Evolutionary conservation across 2,888 invertebrate species (phyloP).

Genomic region (Pterobdella sp.): DNA sequence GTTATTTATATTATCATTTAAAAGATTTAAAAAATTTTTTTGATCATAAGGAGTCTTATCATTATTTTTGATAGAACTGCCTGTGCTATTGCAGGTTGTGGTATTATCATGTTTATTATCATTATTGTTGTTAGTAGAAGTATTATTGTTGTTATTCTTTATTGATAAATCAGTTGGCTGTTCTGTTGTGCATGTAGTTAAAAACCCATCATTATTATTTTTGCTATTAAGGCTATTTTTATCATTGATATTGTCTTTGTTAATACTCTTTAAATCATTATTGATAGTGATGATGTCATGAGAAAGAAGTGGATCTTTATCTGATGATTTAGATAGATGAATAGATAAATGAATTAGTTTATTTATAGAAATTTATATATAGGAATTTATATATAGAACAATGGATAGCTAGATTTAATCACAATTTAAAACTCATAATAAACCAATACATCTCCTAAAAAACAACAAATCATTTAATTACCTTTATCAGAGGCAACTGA

Average conservation of each 20-base stretch:
- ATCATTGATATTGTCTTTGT: neutral
- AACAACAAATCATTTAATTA: neutral
- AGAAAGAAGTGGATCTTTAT: no score
- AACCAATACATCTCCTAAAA: neutral
- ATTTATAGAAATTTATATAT: no score
- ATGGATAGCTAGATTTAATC: no score
- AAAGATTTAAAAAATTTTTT: no score
- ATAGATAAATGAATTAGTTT: no score
- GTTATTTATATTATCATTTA: no score
- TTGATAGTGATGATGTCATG: no score
- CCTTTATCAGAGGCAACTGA: neutral
- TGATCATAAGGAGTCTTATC: no score
- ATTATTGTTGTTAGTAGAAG: neutral
- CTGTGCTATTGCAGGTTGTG: neutral
- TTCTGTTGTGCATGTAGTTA: neutral
- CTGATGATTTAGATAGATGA: no score
- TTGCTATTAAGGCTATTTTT: neutral
- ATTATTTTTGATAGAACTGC: neutral
- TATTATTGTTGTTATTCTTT: neutral
- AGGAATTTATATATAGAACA: no score
- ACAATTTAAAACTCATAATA: no score
- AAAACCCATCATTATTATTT: neutral
- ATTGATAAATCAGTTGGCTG: neutral
- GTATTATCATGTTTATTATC: neutral
- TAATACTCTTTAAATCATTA: no score